Conservation (phyloP, 1,140 invertebrate species). For the Mya arenaria region DNA sequence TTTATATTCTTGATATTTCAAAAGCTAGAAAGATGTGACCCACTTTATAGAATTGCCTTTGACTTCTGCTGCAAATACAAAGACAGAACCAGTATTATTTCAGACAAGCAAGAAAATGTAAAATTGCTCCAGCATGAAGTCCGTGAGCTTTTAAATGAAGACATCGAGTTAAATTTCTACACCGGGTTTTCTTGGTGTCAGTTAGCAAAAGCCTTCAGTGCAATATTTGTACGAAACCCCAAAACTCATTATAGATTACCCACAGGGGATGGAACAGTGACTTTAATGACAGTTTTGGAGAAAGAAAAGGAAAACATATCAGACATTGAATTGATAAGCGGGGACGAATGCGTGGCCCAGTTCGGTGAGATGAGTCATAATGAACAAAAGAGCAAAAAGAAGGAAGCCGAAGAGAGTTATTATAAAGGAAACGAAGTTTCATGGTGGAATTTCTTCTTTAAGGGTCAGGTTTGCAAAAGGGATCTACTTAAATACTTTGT, state of each 20-base stretch:
- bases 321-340: neutral
- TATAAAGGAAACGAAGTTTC: conserved; percentile 15
- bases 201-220: neutral
- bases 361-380: neutral
- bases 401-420: neutral
- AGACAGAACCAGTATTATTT: neutral
- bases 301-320: neutral
- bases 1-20: neutral
- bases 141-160: neutral
- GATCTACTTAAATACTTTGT: neutral
- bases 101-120: neutral
- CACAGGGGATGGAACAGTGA: neutral
- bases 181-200: neutral
- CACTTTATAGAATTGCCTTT: neutral
- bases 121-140: neutral
- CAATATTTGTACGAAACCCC: neutral
- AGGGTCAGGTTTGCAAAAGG: conserved; percentile 20
- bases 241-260: neutral
- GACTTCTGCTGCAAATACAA: neutral
- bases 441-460: conserved; percentile 39
- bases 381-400: neutral
- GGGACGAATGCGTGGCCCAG: neutral
- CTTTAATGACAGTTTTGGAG: neutral
- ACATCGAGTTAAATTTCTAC: neutral
- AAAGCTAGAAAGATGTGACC: neutral